A percentile compares a stretch with the other conserved stretches of the same genome.
Conservation (phyloP, 2,113 vertebrate species). For the Alligator mississippiensis region DNA sequence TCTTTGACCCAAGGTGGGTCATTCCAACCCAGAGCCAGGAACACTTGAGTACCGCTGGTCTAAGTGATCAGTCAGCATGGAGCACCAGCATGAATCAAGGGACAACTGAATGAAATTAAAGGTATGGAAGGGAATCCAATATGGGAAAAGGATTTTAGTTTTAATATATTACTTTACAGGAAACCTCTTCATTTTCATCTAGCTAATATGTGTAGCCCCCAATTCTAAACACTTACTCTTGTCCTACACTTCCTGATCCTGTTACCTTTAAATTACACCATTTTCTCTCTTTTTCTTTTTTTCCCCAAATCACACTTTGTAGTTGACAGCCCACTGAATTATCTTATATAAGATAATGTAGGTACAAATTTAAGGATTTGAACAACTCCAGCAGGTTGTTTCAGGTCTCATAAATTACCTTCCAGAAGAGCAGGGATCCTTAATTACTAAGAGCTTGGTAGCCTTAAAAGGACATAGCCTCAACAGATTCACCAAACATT, state of each 20-base stretch:
- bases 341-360: neutral
- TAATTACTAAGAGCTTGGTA: neutral
- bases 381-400: neutral
- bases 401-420: neutral
- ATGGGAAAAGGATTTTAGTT: neutral
- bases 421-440: neutral
- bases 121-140: neutral
- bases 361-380: neutral
- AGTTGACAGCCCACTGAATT: neutral
- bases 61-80: neutral
- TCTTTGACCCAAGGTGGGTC: too few relatives aligned
- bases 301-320: neutral
- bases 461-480: neutral
- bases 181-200: neutral
- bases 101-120: neutral
- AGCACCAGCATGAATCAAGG: neutral
- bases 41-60: too few relatives aligned
- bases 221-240: neutral
- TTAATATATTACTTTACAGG: neutral
- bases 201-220: neutral
- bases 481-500: neutral
- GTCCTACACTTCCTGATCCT: neutral
- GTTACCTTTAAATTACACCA: neutral
- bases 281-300: neutral
- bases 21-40: too few relatives aligned